Percentiles rank a stretch among this genome's conserved stretches.
Evolutionary conservation across 2,113 vertebrate species (phyloP).

Genomic region (Tamias sibiricus): DNA sequence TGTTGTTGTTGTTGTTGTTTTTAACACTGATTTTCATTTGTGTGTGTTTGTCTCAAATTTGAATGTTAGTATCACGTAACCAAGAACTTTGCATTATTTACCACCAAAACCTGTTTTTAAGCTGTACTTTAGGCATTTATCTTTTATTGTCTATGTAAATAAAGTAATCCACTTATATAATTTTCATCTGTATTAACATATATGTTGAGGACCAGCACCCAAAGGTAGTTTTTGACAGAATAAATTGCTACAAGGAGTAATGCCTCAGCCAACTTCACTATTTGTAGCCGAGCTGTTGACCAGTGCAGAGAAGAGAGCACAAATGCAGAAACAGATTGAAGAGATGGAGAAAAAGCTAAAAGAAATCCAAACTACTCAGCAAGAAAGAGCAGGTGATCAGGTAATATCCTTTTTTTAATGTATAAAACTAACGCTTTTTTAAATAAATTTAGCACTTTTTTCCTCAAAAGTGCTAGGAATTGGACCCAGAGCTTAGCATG

Average conservation of each 20-base stretch:
- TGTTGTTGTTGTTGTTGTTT: too few relatives aligned
- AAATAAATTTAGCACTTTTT: background rate
- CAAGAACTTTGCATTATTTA: conserved; percentile 15
- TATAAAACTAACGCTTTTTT: background rate
- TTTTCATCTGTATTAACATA: background rate
- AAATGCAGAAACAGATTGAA: conserved; percentile 87
- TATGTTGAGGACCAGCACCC: background rate
- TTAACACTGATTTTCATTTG: background rate
- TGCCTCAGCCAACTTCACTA: conserved; percentile 23
- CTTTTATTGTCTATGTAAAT: conserved; percentile 1
- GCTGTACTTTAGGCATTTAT: background rate
- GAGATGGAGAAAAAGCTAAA: conserved; percentile 87
- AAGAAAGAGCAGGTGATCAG: conserved; percentile 67
- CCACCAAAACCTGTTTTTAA: background rate
- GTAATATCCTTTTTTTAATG: conserved; percentile 77
- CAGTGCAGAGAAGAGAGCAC: conserved; percentile 84
- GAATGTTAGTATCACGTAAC: background rate
- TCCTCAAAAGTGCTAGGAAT: background rate
- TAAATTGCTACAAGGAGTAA: background rate
- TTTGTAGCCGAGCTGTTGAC: conserved; percentile 86
- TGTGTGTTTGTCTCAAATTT: background rate
- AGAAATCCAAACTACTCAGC: conserved; percentile 74
- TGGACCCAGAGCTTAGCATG: background rate
- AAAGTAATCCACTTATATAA: background rate
- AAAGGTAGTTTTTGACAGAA: conserved; percentile 12